phyloP scores from a whole-genome alignment of 2,113 vertebrate genomes.

The Dipodomys stephensi region DNA sequence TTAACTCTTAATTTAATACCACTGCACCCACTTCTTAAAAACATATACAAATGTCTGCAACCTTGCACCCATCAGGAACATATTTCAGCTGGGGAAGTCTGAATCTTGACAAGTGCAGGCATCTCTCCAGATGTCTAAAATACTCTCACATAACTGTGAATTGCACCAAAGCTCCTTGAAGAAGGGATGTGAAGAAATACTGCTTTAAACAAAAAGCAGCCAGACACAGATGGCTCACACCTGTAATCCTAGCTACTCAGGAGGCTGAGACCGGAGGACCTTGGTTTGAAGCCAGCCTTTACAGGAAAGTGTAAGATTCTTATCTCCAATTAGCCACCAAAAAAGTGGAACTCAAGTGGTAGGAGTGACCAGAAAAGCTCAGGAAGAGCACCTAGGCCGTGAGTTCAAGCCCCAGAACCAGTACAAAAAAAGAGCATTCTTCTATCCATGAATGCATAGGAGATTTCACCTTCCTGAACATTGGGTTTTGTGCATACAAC shows the following conservation, averaged over 20 bases:
- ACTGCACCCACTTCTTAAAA: background rate
- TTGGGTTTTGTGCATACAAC: rapidly evolving
- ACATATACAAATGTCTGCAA: background rate
- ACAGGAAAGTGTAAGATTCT: too few species aligned
- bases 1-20: background rate
- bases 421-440: background rate
- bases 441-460: background rate
- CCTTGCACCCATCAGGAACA: background rate
- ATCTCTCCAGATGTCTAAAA: background rate
- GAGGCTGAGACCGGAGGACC: too few species aligned
- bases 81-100: background rate
- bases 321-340: too few species aligned
- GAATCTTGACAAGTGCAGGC: background rate
- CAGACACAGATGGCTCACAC: too few species aligned
- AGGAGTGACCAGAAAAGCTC: too few species aligned
- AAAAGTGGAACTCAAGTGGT: too few species aligned
- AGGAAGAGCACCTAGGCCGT: too few species aligned
- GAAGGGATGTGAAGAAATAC: background rate
- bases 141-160: background rate
- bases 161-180: background rate
- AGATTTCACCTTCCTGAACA: background rate
- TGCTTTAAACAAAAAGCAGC: background rate
- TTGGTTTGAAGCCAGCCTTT: too few species aligned
- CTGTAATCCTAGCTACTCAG: too few species aligned
- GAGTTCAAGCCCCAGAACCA: too few species aligned